These are phyloP conservation scores for Caenorhabditis brenneri DNA, from an alignment of 1,140 invertebrate species.

Conservation along the genomic window DNA sequence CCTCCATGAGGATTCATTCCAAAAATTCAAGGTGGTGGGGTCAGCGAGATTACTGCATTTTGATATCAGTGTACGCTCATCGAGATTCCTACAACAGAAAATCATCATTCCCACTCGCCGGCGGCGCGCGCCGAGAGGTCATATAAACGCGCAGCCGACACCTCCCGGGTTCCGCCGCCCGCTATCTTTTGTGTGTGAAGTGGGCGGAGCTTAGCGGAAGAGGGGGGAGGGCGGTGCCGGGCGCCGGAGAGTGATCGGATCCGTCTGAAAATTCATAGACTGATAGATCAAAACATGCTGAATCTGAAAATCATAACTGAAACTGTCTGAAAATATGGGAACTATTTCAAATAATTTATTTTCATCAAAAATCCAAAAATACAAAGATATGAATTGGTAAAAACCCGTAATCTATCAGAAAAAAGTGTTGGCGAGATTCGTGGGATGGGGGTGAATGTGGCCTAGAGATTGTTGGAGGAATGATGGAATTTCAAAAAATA, in stretches of 20 bases:
- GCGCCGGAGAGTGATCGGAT: too few relatives aligned
- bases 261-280: too few relatives aligned
- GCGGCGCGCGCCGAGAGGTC: not conserved
- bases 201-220: not conserved
- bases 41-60: slow-evolving; percentile 32
- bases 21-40: not conserved
- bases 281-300: too few relatives aligned
- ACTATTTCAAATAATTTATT: not conserved
- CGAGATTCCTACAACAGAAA: slow-evolving; percentile 39
- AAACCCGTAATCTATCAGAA: not conserved
- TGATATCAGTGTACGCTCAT: slow-evolving; percentile 31
- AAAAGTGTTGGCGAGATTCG: not conserved
- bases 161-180: not conserved
- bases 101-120: not conserved
- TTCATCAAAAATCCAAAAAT: not conserved
- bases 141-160: not conserved
- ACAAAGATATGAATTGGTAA: not conserved
- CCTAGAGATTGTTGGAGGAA: not conserved
- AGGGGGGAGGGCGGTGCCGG: too few relatives aligned
- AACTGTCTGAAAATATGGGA: too few relatives aligned
- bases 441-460: not conserved
- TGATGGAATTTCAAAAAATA: slow-evolving; percentile 2
- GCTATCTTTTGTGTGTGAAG: not conserved
- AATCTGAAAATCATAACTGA: too few relatives aligned
- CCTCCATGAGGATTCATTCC: not conserved